Base-by-base conservation (phyloP, 2,888 invertebrate genomes). In the Cotesia congregata region DNA sequence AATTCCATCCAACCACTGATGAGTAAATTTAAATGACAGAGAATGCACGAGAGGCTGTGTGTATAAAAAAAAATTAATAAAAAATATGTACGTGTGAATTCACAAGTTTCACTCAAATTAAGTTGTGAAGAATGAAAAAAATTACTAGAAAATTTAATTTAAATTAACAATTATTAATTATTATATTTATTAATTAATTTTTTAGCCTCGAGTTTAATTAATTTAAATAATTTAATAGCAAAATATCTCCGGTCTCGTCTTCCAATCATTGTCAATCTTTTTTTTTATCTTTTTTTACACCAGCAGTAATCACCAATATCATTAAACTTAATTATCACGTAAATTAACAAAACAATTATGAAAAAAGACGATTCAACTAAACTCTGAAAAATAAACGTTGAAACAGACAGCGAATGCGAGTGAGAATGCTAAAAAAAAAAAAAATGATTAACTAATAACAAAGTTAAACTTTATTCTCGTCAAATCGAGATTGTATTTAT, bases 211-310 rank as follows among this genome's bases (percentile, higher is more conserved):
- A 50, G 50, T 50, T 50, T 50, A 50, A 7, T 15, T 7, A 50
- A 68, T 41, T 15, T 15, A 7, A 68, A 68, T 41, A 15, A 41
- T 41, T 20, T 41, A 41, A 20, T 41, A 17, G 50, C 17, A 68
- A 68, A 68, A 40, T 69, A 50, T 71, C 70, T 76, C 75, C 78
- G 76, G 74, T 76, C 72, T 78, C 79, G 78, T 76, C 79, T 79
- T 78, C 73, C 77, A 77, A 77, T 74, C 67, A 76, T 73, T 72
- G 70, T 72, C 65, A 64, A 69, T 72, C 50, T 50, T 50, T 59
- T 67, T 67, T 62, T 68, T 67, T 69, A 17, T 71, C 67, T 67
- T 61, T 72, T 61, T 60, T 62, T 69, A 15, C 20, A 64, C 39
- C 6, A 1, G 71, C 70, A 38, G 30, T 30, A 39, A 64, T 62